phyloP scores from a whole-genome alignment of 2,113 vertebrate genomes.

The Ictidomys tridecemlineatus region DNA sequence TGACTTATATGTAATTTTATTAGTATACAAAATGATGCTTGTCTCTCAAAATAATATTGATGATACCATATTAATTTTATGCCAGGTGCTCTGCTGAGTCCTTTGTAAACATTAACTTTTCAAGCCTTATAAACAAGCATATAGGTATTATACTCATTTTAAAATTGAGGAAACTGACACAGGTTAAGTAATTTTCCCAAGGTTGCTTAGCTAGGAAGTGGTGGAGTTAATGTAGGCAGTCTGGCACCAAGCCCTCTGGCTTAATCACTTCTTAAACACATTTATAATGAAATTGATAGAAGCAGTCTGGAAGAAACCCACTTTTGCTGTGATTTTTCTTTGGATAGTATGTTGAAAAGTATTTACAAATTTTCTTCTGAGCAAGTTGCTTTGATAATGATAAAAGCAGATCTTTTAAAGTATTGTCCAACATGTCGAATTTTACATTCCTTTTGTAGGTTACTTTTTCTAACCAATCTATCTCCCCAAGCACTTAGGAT shows the following conservation, averaged over 20 bases:
- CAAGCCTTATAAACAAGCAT: background rate
- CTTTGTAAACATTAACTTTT: background rate
- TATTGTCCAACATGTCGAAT: background rate
- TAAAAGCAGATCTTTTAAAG: slow-evolving; percentile 41
- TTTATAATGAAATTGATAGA: background rate
- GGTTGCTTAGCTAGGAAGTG: background rate
- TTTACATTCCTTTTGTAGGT: background rate
- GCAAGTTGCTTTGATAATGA: slow-evolving; percentile 16
- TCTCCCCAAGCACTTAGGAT: background rate
- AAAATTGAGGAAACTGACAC: background rate
- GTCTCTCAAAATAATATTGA: background rate
- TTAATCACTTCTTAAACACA: background rate
- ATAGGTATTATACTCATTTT: background rate
- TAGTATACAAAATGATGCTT: background rate
- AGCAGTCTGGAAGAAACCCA: background rate
- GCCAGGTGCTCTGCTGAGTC: background rate
- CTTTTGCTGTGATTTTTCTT: slow-evolving; percentile 6
- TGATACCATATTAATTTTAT: background rate
- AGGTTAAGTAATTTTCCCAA: background rate
- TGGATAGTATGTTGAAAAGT: background rate
- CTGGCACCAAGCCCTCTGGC: background rate
- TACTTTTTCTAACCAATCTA: background rate
- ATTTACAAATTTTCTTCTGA: background rate
- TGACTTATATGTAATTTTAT: background rate
- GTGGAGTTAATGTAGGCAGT: background rate